Evolutionary conservation across 2,888 invertebrate species (phyloP), one percentile per base, ranked within the genome.

Genomic region (Hyppa rectilinea): DNA sequence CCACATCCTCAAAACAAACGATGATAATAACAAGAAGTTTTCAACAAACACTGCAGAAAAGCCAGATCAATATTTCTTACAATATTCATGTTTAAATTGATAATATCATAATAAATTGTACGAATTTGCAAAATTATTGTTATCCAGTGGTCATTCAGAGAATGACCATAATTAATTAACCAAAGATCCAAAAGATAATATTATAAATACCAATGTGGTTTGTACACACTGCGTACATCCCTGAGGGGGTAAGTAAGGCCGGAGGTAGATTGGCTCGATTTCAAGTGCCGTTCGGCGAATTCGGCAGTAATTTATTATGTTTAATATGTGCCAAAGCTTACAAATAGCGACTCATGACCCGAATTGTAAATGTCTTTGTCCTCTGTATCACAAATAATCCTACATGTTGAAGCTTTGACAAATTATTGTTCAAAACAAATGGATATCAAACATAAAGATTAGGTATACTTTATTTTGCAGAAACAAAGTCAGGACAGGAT

Each of bases 181-280:
- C 0, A 6, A 40, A 3, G n/a, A 5, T 17, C 10, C 17, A 6
- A 53, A 45, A 23, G 12, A 36, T 14, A 43, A n/a, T n/a, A 38
- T 31, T n/a, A 38, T 31, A 14, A 23, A 36, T 58, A 53, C 36
- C 43, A 12, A 36, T 40, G 20, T 36, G 36, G 31, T 43, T 29
- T 36, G 45, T 60, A 36, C 14, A 23, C n/a, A 31, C 17, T 31
- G 5, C 20, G 17, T 34, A 49, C 45, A 75, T 52, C 10, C 17
- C 40, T 26, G 14, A 31, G 40, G 29, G 5, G 4, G 23, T 23
- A 17, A 49, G 23, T 45, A 59, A 34, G 14, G 29, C 26, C 5
- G 12, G 56, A 68, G 77, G 73, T 74, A 61, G 50, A 66, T 73
- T 81, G 73, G 74, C 80, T 73, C 69, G 63, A 67, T 66, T 64